Evolutionary conservation across 2,888 invertebrate genomes (phyloP), one percentile per base, ranked within the genome.

Genomic region (Serrognathus titanus): DNA sequence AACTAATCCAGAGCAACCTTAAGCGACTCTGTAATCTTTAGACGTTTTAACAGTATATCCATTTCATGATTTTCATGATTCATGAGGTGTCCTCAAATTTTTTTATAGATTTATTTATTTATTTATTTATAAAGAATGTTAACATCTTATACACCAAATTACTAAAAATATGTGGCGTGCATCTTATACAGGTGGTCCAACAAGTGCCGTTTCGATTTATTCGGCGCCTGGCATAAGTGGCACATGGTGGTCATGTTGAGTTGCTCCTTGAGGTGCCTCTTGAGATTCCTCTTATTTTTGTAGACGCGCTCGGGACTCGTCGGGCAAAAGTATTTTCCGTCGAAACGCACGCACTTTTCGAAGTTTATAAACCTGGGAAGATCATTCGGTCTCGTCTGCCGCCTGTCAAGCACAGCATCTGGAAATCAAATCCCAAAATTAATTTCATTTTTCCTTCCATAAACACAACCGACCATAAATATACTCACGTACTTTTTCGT

Each of bases 231-330:
- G 35, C 57, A 57, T 20, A 57, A 37, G 36, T 57, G 57, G 47
- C 57, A 57, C 7, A 37, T 11, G 11, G 57, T 52, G 16, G 52
- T 12, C 40, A 53, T 6, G 31, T 45, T 20, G n/a, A 57, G 40
- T 45, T 45, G 40, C n/a, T 53, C 57, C 37, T 47, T 40, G 9
- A 59, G 13, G 11, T 59, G 59, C 13, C 56, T 39, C 41, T 59
- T 56, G n/a, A 59, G 43, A 53, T 59, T 56, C 8, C 52, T 36
- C 40, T 52, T 56, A 43, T 56, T 51, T 45, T 59, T 59, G 46
- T 58, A 58, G 4, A 57, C 48, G 13, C 52, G 40, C 8, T 47
- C 36, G 3, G 57, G 57, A 45, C 57, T 53, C 39, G 31, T 48
- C 13, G 57, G 57, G 35, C 57, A 57, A 41, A 57, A 53, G 20